Percentiles rank a stretch among this genome's conserved stretches.
phyloP scores from a whole-genome alignment of 92 coral and sea anemone genomes.

The Palythoa heliodiscus region DNA sequence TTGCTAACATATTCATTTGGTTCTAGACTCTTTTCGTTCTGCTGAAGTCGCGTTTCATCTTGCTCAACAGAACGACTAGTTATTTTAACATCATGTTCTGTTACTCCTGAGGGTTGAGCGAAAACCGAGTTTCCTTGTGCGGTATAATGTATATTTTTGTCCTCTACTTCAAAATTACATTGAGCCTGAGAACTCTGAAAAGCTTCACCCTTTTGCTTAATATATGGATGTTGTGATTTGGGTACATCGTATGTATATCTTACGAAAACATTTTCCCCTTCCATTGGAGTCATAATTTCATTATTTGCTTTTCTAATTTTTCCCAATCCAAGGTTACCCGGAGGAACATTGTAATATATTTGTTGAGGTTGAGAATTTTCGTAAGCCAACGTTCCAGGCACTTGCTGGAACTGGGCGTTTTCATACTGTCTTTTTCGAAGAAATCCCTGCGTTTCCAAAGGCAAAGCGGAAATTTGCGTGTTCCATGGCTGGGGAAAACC shows the following conservation, averaged over 20 bases:
- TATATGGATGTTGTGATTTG: neutral
- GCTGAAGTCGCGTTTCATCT: neutral
- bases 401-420: neutral
- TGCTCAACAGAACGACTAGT: slow-evolving; percentile 4
- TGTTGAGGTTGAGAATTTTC: neutral
- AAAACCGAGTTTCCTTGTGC: neutral
- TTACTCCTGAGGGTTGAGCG: neutral
- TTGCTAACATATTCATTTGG: neutral
- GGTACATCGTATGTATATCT: neutral
- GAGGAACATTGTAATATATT: neutral
- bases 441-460: neutral
- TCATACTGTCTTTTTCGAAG: neutral
- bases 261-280: neutral
- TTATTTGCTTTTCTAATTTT: slow-evolving; percentile 3
- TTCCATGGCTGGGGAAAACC: neutral
- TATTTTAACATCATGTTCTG: neutral
- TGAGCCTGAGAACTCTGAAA: neutral
- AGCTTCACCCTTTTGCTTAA: neutral
- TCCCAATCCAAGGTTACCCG: neutral
- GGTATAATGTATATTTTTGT: neutral
- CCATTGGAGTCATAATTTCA: neutral
- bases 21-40: neutral
- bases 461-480: neutral
- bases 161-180: neutral
- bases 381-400: neutral